These are phyloP conservation scores for Zaprionus nigranus DNA, from an alignment of 1,140 invertebrate species.

Conservation along the genomic window DNA sequence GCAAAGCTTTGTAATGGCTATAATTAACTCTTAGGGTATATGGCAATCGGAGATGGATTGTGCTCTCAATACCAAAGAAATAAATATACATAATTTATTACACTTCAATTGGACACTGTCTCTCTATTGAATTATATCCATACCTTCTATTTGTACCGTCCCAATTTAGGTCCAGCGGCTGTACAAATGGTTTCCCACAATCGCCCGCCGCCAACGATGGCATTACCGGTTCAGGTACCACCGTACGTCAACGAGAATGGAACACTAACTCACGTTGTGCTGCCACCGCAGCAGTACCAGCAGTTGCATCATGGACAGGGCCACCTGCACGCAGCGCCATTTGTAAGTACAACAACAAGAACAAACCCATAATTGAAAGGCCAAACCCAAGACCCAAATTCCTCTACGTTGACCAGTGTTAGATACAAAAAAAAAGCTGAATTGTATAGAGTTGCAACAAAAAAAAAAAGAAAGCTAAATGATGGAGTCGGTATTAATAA, in stretches of 20 bases:
- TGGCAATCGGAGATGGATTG: not conserved
- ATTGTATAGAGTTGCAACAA: too few relatives aligned
- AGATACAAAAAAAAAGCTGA: too few relatives aligned
- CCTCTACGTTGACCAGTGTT: not conserved
- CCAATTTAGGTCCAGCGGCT: slow-evolving; percentile 88
- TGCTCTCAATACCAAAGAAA: not conserved
- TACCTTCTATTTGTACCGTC: slow-evolving; percentile 17
- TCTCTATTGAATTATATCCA: slow-evolving; percentile 10
- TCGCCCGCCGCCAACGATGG: slow-evolving; percentile 92
- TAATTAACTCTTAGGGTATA: not conserved
- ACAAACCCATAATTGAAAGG: slow-evolving; percentile 3
- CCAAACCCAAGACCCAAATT: not conserved
- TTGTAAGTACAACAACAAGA: slow-evolving; percentile 61
- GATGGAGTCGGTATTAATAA: too few relatives aligned
- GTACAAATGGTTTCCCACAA: slow-evolving; percentile 93
- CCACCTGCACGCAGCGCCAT: slow-evolving; percentile 79
- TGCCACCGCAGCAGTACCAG: slow-evolving; percentile 90
- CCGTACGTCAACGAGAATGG: slow-evolving; percentile 95
- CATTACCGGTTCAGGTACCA: slow-evolving; percentile 95
- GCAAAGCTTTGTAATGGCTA: not conserved
- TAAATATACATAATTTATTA: slow-evolving; percentile 3
- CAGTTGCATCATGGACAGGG: slow-evolving; percentile 86
- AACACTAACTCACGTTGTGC: slow-evolving; percentile 93
- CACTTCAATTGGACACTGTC: slow-evolving; percentile 23
- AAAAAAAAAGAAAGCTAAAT: too few relatives aligned